A percentile compares a stretch with the other conserved stretches of the same genome.
Evolutionary conservation across 2,797 vertebrate genomes (phyloP).

Genomic region (Eupleurogrammus muticus): DNA sequence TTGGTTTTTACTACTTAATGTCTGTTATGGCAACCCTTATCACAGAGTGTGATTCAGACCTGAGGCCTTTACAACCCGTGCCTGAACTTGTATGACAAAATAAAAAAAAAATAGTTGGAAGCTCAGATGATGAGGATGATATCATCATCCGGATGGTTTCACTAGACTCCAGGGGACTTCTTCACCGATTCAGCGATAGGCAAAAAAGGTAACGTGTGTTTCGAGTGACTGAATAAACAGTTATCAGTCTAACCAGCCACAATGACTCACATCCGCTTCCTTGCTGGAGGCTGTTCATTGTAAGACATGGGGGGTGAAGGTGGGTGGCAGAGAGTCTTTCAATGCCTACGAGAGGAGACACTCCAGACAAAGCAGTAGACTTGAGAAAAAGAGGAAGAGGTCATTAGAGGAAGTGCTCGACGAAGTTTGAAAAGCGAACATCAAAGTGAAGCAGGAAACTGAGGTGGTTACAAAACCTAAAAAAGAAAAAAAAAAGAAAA

Average conservation of each 20-base stretch:
- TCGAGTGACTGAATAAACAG: constrained; percentile 46
- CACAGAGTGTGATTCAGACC: constrained; percentile 5
- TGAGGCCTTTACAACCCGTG: neutral
- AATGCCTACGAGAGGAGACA: constrained; percentile 36
- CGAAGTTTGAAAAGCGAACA: constrained; percentile 46
- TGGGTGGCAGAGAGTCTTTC: constrained; percentile 28
- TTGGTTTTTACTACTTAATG: too few relatives aligned
- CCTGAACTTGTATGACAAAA: neutral
- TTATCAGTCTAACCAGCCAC: constrained; percentile 49
- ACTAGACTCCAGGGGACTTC: neutral
- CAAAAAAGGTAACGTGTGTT: constrained; percentile 28
- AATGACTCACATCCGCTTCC: constrained; percentile 76
- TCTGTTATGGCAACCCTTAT: too few relatives aligned
- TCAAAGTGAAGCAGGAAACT: constrained; percentile 68
- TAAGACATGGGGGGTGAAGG: constrained; percentile 22
- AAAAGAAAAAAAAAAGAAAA: constrained; percentile 16
- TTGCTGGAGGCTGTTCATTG: constrained; percentile 39
- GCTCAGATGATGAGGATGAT: neutral
- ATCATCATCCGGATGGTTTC: constrained; percentile 8
- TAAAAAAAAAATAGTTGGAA: constrained; percentile 11
- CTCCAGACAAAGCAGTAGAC: constrained; percentile 19
- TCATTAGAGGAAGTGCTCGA: constrained; percentile 47
- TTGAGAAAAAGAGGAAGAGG: constrained; percentile 43
- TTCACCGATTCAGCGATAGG: constrained; percentile 37
- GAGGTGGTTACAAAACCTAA: constrained; percentile 38